Conservation (phyloP, 1,140 invertebrate genomes). For the Agrypnia vestita region DNA sequence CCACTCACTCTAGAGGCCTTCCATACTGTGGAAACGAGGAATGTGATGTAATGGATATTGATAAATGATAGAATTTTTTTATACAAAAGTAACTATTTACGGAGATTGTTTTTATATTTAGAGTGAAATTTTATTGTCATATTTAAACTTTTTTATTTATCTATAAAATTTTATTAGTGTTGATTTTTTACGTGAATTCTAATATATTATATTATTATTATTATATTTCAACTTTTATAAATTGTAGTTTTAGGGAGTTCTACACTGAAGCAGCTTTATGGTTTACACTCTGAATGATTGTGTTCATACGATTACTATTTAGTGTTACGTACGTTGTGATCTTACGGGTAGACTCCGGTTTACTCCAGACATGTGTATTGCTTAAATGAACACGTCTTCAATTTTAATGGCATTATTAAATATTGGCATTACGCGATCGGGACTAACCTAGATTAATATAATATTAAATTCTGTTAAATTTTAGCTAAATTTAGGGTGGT, state of each 20-base stretch:
- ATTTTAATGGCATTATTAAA: constrained; percentile 64
- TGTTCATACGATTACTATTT: constrained; percentile 61
- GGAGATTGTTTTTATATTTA: constrained; percentile 75
- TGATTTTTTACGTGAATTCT: constrained; percentile 74
- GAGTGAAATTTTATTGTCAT: constrained; percentile 74
- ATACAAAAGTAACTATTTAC: constrained; percentile 75
- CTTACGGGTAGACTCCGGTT: neutral
- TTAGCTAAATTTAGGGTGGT: constrained; percentile 75
- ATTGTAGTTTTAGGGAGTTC: constrained; percentile 56
- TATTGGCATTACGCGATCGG: constrained; percentile 75
- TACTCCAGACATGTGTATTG: constrained; percentile 18
- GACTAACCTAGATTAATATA: constrained; percentile 73
- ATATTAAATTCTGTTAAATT: constrained; percentile 73
- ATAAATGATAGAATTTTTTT: constrained; percentile 75
- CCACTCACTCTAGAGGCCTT: neutral
- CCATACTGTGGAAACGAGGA: neutral
- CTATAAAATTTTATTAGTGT: constrained; percentile 74
- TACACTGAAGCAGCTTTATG: constrained; percentile 58
- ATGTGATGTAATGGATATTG: constrained; percentile 74
- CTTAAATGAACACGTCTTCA: constrained; percentile 58
- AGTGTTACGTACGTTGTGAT: constrained; percentile 56
- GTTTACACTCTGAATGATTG: constrained; percentile 60
- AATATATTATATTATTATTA: constrained; percentile 71
- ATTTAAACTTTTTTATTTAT: constrained; percentile 71
- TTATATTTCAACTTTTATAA: constrained; percentile 58